Evolutionary conservation across 2,888 invertebrate genomes (phyloP).

Genomic region (Hyposoter didymator): DNA sequence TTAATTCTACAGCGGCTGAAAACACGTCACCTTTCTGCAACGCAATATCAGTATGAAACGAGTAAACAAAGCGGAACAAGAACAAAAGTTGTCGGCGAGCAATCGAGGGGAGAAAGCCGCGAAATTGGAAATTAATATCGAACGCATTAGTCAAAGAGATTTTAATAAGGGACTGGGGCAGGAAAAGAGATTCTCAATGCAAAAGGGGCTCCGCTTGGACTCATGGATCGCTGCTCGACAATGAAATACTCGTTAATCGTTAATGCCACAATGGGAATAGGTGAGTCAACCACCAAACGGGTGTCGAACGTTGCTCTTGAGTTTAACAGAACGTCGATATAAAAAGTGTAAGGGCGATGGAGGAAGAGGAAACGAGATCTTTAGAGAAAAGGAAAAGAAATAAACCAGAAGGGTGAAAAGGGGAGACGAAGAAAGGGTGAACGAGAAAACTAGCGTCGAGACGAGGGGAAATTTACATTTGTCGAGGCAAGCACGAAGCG

Average conservation of each 20-base stretch:
- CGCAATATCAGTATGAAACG: neutral
- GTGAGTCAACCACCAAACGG: conserved; percentile 69
- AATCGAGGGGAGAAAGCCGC: conserved; percentile 51
- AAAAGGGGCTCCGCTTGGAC: conserved; percentile 5
- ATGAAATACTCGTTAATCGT: conserved; percentile 76
- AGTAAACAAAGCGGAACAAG: neutral
- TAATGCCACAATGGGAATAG: conserved; percentile 72
- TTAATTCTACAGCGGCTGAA: neutral
- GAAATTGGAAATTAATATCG: conserved; percentile 57
- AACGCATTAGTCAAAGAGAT: conserved; percentile 30
- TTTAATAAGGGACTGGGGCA: neutral
- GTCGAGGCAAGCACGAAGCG: conserved; percentile 50
- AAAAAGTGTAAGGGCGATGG: conserved; percentile 2
- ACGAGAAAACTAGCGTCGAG: conserved; percentile 51
- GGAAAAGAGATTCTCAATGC: conserved; percentile 16
- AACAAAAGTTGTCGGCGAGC: conserved; percentile 34
- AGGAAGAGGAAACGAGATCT: conserved; percentile 7
- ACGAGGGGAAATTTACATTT: conserved; percentile 60
- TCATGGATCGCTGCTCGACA: conserved; percentile 69
- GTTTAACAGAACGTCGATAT: conserved; percentile 64
- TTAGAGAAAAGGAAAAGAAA: neutral
- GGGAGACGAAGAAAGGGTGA: conserved; percentile 32
- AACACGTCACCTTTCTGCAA: neutral
- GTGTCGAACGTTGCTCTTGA: conserved; percentile 41
- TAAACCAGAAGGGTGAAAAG: neutral